Evolutionary conservation across 1,140 invertebrate species (phyloP).

Genomic region (Diorhabda sublineata): DNA sequence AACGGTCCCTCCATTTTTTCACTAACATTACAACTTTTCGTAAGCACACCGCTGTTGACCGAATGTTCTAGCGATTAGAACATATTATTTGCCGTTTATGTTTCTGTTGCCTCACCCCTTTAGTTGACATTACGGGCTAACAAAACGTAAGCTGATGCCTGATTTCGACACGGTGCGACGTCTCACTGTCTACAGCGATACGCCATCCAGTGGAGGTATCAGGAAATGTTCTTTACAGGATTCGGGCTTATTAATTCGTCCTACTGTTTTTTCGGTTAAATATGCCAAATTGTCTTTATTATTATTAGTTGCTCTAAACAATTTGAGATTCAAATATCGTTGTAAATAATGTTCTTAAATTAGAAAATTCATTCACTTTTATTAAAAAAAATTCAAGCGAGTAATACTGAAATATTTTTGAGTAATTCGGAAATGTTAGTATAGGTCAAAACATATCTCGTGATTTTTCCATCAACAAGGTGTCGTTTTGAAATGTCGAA

Average conservation of each 20-base stretch:
- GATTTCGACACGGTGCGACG: slow-evolving; percentile 3
- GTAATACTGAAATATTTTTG: no score
- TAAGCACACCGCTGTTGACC: neutral
- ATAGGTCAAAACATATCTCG: no score
- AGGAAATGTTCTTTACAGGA: slow-evolving; percentile 15
- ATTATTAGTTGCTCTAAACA: no score
- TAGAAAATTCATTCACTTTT: no score
- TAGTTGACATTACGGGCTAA: slow-evolving; percentile 11
- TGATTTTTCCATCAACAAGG: no score
- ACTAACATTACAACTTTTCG: slow-evolving; percentile 10
- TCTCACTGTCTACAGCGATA: slow-evolving; percentile 8
- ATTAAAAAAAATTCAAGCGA: no score
- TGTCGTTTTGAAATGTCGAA: no score
- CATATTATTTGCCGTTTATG: slow-evolving; percentile 5
- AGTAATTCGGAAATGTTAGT: no score
- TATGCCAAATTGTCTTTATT: no score
- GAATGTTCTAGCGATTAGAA: slow-evolving; percentile 8
- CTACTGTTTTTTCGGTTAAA: no score
- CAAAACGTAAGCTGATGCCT: slow-evolving; percentile 12
- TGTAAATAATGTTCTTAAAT: no score
- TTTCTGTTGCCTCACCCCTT: slow-evolving; percentile 12
- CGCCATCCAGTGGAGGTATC: slow-evolving; percentile 14
- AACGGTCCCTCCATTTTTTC: slow-evolving; percentile 10
- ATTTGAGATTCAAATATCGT: no score
- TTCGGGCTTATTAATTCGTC: neutral